Base-by-base conservation (phyloP, 2,888 invertebrate genomes). In the Anaspis maculata region DNA sequence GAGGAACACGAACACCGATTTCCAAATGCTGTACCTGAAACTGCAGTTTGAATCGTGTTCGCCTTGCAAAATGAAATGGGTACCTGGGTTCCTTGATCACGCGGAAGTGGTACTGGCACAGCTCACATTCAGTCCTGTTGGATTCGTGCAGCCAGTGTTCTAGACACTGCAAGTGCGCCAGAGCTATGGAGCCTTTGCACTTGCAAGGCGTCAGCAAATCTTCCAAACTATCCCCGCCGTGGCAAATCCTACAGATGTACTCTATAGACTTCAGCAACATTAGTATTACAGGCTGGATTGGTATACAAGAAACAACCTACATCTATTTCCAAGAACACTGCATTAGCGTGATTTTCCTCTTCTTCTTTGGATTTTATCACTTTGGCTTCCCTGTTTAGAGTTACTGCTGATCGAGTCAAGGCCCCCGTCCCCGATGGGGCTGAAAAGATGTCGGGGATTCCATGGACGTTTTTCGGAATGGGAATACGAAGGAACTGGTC, bases 71-170 rank as follows among this genome's bases (percentile, higher is more conserved):
- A n/a, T n/a, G n/a, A 21, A 36, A 25, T 23, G 22, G 15, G 45
- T 52, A 64, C 63, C 52, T 62, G 3, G 68, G 67, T 47, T 62
- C 59, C 36, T 70, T 61, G 23, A 65, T 52, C 9, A 72, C 64
- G 28, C 64, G 53, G 51, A 68, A 76, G 37, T 66, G 63, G 49
- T 70, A 70, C 37, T 68, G 62, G 56, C 76, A 77, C 14, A 77
- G 59, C 55, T 77, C 76, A 54, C 76, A 77, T 16, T 54, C 52
- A 37, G 68, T 70, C 30, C 63, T 60, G 13, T 69, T 67, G 2
- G 70, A 70, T 49, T 72, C 70, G 25, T 69, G 68, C 3, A 76
- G 61, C 75, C 75, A 76, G 26, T 63, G 61, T 52, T 75, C 74
- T 36, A 76, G 55, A 48, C 76, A 76, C 24, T 69, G 64, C 11